Conservation (phyloP, 2,888 invertebrate species). For the Lasioglossum vierecki region DNA sequence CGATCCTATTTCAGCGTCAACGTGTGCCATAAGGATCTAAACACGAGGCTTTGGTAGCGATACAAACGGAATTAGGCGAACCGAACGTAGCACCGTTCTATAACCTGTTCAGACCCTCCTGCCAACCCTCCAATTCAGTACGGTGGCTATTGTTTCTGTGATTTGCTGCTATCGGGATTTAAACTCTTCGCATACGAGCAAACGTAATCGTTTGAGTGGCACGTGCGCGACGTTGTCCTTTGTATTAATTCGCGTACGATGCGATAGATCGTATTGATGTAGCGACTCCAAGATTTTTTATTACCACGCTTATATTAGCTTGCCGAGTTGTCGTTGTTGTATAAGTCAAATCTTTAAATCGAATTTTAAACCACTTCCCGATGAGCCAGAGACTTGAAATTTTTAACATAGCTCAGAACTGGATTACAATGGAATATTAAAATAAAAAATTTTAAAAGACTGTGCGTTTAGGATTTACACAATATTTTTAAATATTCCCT, state of each 20-base stretch:
- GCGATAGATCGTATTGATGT: neutral
- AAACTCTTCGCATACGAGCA: neutral
- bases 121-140: neutral
- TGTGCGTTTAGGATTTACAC: too few relatives aligned
- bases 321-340: too few relatives aligned
- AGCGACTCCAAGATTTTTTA: neutral
- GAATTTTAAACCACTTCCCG: too few relatives aligned
- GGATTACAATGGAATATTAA: too few relatives aligned
- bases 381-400: too few relatives aligned
- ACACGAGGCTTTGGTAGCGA: neutral
- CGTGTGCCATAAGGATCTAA: neutral
- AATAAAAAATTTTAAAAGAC: too few relatives aligned
- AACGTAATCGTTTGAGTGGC: neutral
- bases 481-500: too few relatives aligned
- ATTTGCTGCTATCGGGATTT: neutral
- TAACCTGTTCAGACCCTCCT: neutral
- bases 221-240: neutral
- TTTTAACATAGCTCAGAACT: too few relatives aligned
- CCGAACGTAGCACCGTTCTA: neutral
- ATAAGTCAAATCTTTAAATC: too few relatives aligned
- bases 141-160: neutral
- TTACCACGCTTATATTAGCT: too few relatives aligned
- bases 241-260: neutral
- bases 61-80: conserved; percentile 13
- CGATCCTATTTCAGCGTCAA: neutral